Evolutionary conservation across 1,140 invertebrate genomes (phyloP), one percentile per base, ranked within the genome.

Genomic region (Brachionus koreanus): DNA sequence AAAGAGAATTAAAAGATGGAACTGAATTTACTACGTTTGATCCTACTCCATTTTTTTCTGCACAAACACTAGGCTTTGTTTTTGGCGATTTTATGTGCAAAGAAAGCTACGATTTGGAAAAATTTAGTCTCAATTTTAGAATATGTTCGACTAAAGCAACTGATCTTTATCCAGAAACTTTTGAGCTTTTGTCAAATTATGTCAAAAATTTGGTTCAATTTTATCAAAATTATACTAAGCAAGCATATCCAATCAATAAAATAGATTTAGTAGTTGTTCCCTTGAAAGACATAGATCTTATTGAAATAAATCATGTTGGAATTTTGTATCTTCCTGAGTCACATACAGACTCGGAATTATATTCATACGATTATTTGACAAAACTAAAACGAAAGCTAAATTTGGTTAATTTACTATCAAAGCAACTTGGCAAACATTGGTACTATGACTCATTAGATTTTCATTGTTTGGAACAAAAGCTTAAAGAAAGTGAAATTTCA

Each of bases 371-470:
- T 65, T 42, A 61, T 43, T 43, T 79, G 25, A 79, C 76, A 29
- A 57, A 65, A n/a, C 10, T 61, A 12, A 57, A 61, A 57, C 23
- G 19, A 13, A 57, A 65, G 42, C 46, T 79, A 5, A 79, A 49
- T 23, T 37, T 79, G 13, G n/a, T 61, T 10, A 65, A 65, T 65
- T 7, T 42, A 12, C 25, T 79, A 13, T 61, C 49, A 35, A 79
- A 79, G 25, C 76, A 79, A 42, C 57, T 79, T 25, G 76, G 12
- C 23, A 57, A 79, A 43, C 76, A 79, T 65, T 79, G 76, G 76
- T 79, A 61, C 39, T 39, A 79, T 19, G 76, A 79, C 10, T 65
- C 76, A 25, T 10, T 33, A 6, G 69, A 74, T 25, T 25, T 46
- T 12, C 69, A 74, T 23, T 74, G 69, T 74, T 23, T 29, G 19